Conservation (phyloP, 2,888 invertebrate species). For the Meganola albula region DNA sequence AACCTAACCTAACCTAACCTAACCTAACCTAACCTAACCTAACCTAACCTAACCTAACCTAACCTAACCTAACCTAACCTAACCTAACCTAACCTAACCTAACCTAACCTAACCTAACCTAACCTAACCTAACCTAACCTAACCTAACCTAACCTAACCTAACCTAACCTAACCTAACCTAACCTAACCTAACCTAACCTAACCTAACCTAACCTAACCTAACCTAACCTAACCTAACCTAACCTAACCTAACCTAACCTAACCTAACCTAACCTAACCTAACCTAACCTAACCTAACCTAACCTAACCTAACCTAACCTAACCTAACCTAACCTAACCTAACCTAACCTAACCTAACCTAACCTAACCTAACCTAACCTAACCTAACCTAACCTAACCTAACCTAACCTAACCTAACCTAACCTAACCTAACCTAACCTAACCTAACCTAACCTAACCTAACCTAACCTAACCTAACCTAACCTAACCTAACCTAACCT, state of each 20-base stretch:
- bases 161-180: slow-evolving; percentile 15
- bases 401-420: slow-evolving; percentile 17
- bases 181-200: slow-evolving; percentile 15
- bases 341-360: slow-evolving; percentile 21
- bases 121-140: slow-evolving; percentile 14
- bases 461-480: slow-evolving; percentile 23
- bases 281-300: slow-evolving; percentile 16
- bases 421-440: slow-evolving; percentile 21
- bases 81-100: slow-evolving; percentile 14
- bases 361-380: slow-evolving; percentile 21
- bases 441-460: slow-evolving; percentile 27
- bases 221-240: slow-evolving; percentile 15
- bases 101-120: slow-evolving; percentile 10
- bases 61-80: slow-evolving; percentile 16
- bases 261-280: slow-evolving; percentile 20
- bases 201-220: slow-evolving; percentile 17
- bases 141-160: slow-evolving; percentile 14
- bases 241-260: slow-evolving; percentile 19
- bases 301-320: slow-evolving; percentile 20
- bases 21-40: slow-evolving; percentile 7
- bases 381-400: slow-evolving; percentile 21
- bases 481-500: slow-evolving; percentile 24
- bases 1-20: slow-evolving; percentile 8
- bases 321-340: slow-evolving; percentile 21
- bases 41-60: slow-evolving; percentile 10